Evolutionary conservation across 1,140 invertebrate species (phyloP), one percentile per base, ranked within the genome.

Genomic region (Diuraphis noxia): DNA sequence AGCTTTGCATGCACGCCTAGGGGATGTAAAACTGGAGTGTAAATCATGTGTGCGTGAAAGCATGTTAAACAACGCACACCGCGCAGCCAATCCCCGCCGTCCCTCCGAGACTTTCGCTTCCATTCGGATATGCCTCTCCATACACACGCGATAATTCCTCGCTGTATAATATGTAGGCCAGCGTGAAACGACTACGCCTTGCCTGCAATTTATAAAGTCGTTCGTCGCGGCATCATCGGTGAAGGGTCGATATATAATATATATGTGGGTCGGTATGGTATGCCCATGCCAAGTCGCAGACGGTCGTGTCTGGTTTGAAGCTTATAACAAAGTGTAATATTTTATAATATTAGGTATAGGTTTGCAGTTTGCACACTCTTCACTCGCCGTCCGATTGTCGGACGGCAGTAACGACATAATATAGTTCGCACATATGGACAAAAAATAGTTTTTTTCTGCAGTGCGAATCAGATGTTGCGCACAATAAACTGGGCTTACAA

Each of bases 31-130:
- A 72, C n/a, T 72, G 56, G 56, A 72, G 56, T 72, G 56, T 72
- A 72, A 72, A 72, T 72, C 56, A 72, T 72, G 56, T 72, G 56
- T 72, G 56, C 56, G 56, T 72, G 56, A 72, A 72, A 72, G 56
- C 56, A 72, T 72, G 56, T 72, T 72, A n/a, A 72, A 72, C n/a
- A 72, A n/a, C n/a, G 30, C n/a, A 72, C n/a, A 72, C 30, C 30
- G 30, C 56, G 13, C n/a, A 72, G 56, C 56, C 30, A 72, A 72
- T 72, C 13, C 56, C 30, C 56, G 30, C 56, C n/a, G 17, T 72
- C 56, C 56, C 56, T 4, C 56, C 30, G 4, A 30, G 56, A 30
- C 56, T n/a, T 72, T 72, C 56, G n/a, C 30, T n/a, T 72, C 56
- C 56, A n/a, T 34, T 72, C n/a, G 30, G 56, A 72, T 72, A 72